Percentiles rank a stretch among this genome's conserved stretches.
Conservation (phyloP, 2,888 invertebrate genomes). For the Anticlea derivata region DNA sequence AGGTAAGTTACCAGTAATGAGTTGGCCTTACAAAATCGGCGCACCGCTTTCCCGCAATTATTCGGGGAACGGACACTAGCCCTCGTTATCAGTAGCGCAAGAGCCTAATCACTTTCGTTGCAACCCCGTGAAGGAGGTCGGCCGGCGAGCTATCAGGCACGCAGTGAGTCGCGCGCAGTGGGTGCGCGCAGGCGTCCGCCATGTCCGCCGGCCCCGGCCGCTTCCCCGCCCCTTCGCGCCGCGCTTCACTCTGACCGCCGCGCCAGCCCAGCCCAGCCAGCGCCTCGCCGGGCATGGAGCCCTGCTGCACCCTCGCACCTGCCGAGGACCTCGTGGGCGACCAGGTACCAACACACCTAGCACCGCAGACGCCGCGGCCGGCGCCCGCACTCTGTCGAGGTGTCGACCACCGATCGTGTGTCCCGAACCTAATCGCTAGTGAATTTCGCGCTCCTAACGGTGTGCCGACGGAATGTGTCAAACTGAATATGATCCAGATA, state of each 20-base stretch:
- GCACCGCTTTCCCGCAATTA: conserved; percentile 40
- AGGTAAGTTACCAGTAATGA: conserved; percentile 11
- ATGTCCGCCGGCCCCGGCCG: conserved; percentile 48
- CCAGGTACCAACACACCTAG: conserved; percentile 62
- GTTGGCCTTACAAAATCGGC: conserved; percentile 26
- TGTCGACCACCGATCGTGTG: conserved; percentile 25
- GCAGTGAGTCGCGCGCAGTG: conserved; percentile 62
- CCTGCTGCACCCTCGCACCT: conserved; percentile 75
- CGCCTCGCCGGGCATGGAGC: conserved; percentile 80
- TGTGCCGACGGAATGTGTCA: conserved; percentile 39
- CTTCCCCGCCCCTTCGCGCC: conserved; percentile 38
- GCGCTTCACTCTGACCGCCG: conserved; percentile 43
- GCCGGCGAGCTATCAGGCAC: conserved; percentile 58
- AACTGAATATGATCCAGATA: conserved; percentile 38
- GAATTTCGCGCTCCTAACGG: conserved; percentile 35
- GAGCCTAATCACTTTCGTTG: conserved; percentile 79
- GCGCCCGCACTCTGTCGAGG: neutral
- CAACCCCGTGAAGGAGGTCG: conserved; percentile 76
- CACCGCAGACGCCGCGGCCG: neutral
- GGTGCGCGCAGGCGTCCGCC: conserved; percentile 60
- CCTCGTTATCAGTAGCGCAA: conserved; percentile 77
- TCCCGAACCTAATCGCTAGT: conserved; percentile 31
- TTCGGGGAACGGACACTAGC: conserved; percentile 53
- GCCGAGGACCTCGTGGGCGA: conserved; percentile 80
- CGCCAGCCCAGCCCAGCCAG: conserved; percentile 46